These are phyloP conservation scores for Biston betularia DNA, from an alignment of 2,888 invertebrate species.

Conservation along the genomic window DNA sequence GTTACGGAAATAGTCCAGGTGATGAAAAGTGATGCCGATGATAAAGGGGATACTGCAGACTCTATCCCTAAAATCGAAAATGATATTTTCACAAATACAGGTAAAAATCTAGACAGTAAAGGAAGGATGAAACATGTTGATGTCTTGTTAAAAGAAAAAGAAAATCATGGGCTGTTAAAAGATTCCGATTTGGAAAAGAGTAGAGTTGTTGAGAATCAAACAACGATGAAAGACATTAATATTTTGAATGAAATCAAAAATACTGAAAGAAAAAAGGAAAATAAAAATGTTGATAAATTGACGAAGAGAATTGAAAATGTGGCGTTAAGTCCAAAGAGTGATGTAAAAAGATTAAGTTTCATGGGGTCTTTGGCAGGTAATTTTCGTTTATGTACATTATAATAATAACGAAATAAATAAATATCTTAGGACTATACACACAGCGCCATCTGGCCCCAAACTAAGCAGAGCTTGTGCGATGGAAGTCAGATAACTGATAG, in stretches of 20 bases:
- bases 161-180: not conserved
- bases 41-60: slow-evolving; percentile 50
- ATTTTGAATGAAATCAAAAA: slow-evolving; percentile 3
- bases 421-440: too few species aligned
- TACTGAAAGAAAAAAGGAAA: slow-evolving; percentile 8
- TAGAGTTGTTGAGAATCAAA: not conserved
- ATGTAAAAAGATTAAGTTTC: slow-evolving; percentile 74
- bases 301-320: slow-evolving; percentile 61
- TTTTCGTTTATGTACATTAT: not conserved
- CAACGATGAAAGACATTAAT: not conserved
- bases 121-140: not conserved
- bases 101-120: not conserved
- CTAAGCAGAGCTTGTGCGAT: too few species aligned
- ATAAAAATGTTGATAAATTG: slow-evolving; percentile 57
- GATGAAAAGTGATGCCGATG: slow-evolving; percentile 54
- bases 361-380: slow-evolving; percentile 86
- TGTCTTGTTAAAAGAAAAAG: slow-evolving; percentile 9
- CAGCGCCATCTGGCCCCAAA: too few species aligned
- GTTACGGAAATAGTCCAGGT: slow-evolving; percentile 72
- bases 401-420: too few species aligned
- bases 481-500: too few species aligned
- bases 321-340: slow-evolving; percentile 53
- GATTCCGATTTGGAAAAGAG: slow-evolving; percentile 3
- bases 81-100: slow-evolving; percentile 30
- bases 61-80: slow-evolving; percentile 58